Base-by-base conservation (phyloP, 2,888 invertebrate genomes). In the Chromoteleia sp. region DNA sequence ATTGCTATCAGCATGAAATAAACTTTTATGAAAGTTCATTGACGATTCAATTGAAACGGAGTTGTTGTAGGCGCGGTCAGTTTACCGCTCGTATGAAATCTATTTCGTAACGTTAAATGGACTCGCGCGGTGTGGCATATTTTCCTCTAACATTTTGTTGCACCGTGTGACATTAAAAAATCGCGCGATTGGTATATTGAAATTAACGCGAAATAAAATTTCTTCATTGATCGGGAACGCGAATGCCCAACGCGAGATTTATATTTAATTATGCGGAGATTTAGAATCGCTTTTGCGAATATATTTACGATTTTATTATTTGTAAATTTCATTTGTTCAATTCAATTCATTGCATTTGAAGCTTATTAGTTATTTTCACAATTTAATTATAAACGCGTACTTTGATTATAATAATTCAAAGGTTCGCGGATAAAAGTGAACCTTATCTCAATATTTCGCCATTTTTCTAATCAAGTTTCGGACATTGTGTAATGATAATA, bases 11-110 rank as follows among this genome's bases (percentile, higher is more conserved):
- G 68, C 58, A 43, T 63, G 68, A 17, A 56, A 67, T 79, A 76
- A 73, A 79, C 67, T 78, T 79, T 82, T 73, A 79, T 73, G 75
- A 82, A 82, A 76, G 82, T 82, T 79, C 82, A 79, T 76, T 79
- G 82, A 82, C 75, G 75, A 79, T 82, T 82, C 82, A 82, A 82
- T 79, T 75, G 79, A 75, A 75, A 75, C 78, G 43, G 12, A 68
- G 68, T 71, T 58, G 67, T 78, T 58, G 67, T 78, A 74, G 82
- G 82, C 65, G 82, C 82, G 74, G 82, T 78, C 63, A 65, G 56
- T 74, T 81, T 52, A 12, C 77, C 56, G 68, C 39, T 56, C 33
- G 63, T 58, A 68, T 68, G 14, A 61, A 73, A 33, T 56, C 68
- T 48, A 61, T 79, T 79, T 68, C 79, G 68, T 50, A 79, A 79